Evolutionary conservation across 2,113 vertebrate species (phyloP), one percentile per base, ranked within the genome.

Genomic region (Mustela nigripes): DNA sequence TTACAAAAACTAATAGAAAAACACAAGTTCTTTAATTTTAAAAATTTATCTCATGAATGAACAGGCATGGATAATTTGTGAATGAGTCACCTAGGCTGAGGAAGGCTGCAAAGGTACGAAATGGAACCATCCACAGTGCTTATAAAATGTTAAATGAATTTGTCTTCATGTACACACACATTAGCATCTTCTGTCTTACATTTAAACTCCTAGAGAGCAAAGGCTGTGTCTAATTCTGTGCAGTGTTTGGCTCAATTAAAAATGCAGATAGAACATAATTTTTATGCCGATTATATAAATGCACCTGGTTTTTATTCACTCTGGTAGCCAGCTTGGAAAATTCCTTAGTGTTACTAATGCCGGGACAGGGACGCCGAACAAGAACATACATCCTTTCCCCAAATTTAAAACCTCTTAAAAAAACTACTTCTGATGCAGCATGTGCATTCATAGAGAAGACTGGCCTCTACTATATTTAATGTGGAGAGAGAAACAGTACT

Each of bases 71-170:
- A 79, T 85, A 89, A 84, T 22, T n/a, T 39, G 39, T 21, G 56
- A n/a, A 79, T 86, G 33, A n/a, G 36, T 87, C 71, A 56, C 67
- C 36, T 76, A 67, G 36, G n/a, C 39, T 80, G 67, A 76, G 10
- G 50, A 79, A 74, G 12, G 22, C n/a, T 28, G 4, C 14, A 78
- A 88, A 92, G 39, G 31, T 12, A 89, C 24, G 82, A 95, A 95
- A 94, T 7, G 87, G 80, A 79, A 87, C 18, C 45, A 80, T 36
- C 22, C 33, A 45, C n/a, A 81, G 89, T 19, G 71, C 76, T 94
- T 56, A 50, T 76, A 89, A 97, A 95, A 96, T 71, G 82, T 63
- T 88, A 84, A 94, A 78, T 48, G n/a, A 84, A 92, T 89, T 93
- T 86, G 33, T 60, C 84, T 84, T 96, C 21, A 71, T 19, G 22